Evolutionary conservation across 2,113 vertebrate species (phyloP), one percentile per base, ranked within the genome.

Genomic region (Emydura subglobosa): DNA sequence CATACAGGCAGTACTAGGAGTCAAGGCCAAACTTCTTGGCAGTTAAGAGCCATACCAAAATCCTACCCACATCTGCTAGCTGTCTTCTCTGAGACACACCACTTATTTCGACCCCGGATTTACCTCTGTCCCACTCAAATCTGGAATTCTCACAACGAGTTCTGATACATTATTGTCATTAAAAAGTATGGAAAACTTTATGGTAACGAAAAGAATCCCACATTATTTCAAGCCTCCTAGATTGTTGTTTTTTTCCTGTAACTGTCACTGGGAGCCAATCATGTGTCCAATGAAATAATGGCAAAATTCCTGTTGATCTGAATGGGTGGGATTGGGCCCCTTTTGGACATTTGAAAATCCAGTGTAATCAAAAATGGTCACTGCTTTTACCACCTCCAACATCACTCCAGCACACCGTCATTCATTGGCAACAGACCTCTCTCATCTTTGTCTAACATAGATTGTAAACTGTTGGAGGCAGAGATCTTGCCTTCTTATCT

Each of bases 391-490:
- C 47, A 59, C 34, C 19, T 17, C 44, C 55, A 51, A 29, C 85
- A 3, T 29, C 2, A 3, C 19, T 85, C 3, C 0, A 0, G 27
- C 59, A n/a, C 14, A 5, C 50, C 50, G 61, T 49, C 3, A 39
- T 13, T 80, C 44, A 24, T 1, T 79, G 42, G 47, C 16, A 6
- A 13, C 54, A 6, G 17, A 5, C 34, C n/a, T 86, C n/a, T 34
- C 68, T 44, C 5, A 39, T 12, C 51, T 68, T 0, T 0, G 2
- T 14, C 79, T 55, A 31, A 29, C 31, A 22, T 2, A 76, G 24
- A 34, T 1, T 1, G 17, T 57, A 42, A 8, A 24, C 13, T 16
- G 6, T 57, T 22, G 1, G 14, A 76, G 80, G 81, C 91, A 53
- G 85, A 42, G 65, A 24, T 83, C 51, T 44, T 24, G 31, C 2